phyloP scores from a whole-genome alignment of 2,113 vertebrate genomes.

The Thermophis baileyi region DNA sequence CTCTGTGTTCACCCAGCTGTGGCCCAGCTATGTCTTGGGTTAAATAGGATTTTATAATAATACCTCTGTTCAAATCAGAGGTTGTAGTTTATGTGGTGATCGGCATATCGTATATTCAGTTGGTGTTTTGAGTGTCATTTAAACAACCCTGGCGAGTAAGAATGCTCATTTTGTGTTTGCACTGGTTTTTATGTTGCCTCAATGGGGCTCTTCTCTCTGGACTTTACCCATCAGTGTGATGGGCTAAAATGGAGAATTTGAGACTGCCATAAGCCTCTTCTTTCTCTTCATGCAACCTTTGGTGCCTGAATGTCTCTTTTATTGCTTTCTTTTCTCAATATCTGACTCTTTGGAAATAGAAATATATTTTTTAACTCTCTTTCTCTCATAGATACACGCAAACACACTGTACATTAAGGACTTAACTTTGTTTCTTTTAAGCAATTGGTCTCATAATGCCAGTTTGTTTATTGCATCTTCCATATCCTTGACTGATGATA shows the following conservation, averaged over 20 bases:
- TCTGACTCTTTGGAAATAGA: not conserved
- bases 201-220: not conserved
- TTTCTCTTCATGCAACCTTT: not conserved
- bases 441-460: conserved; percentile 1
- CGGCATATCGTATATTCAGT: not conserved
- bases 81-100: not conserved
- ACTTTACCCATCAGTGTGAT: not conserved
- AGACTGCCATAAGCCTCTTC: not conserved
- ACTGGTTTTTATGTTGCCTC: not conserved
- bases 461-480: conserved; percentile 1
- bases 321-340: not conserved
- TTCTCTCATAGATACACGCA: not conserved
- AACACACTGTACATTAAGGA: not conserved
- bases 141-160: not conserved
- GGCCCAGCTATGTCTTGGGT: not conserved
- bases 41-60: not conserved
- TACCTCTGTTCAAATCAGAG: not conserved
- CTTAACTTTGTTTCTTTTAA: conserved; percentile 6
- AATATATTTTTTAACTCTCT: not conserved
- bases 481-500: not conserved
- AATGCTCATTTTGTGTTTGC: not conserved
- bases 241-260: not conserved
- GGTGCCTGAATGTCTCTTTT: not conserved
- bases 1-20: not conserved
- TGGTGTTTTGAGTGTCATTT: not conserved